A percentile compares a stretch with the other conserved stretches of the same genome.
Evolutionary conservation across 2,113 vertebrate species (phyloP).

Genomic region (Alosa alosa): DNA sequence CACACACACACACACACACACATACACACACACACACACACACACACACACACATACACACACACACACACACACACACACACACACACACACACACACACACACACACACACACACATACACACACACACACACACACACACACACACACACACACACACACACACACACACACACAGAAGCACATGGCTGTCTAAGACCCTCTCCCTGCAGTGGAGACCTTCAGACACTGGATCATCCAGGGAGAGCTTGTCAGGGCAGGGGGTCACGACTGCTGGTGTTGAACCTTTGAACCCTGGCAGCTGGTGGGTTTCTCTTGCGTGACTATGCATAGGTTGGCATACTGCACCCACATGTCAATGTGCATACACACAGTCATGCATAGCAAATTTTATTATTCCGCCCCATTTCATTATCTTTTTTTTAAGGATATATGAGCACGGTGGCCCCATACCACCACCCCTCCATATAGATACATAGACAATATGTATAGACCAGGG

Average conservation of each 20-base stretch:
- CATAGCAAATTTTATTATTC: not conserved
- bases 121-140: not conserved
- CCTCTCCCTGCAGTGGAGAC: not conserved
- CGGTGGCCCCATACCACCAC: not conserved
- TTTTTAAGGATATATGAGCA: not conserved
- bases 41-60: not conserved
- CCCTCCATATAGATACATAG: not conserved
- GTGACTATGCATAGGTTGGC: not conserved
- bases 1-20: not conserved
- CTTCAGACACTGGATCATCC: not conserved
- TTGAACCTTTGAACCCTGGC: not conserved
- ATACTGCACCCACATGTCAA: not conserved
- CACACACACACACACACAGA: not conserved
- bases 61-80: too few species aligned
- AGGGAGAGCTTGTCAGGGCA: slow-evolving; percentile 9
- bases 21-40: not conserved
- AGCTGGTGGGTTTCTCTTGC: not conserved
- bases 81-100: not conserved
- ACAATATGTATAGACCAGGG: too few species aligned
- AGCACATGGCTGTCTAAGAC: not conserved
- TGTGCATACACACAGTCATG: not conserved
- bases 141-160: not conserved
- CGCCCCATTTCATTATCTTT: not conserved
- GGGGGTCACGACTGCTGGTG: not conserved
- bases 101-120: not conserved